Conservation (phyloP, 2,797 vertebrate species). For the Argentina silus region DNA sequence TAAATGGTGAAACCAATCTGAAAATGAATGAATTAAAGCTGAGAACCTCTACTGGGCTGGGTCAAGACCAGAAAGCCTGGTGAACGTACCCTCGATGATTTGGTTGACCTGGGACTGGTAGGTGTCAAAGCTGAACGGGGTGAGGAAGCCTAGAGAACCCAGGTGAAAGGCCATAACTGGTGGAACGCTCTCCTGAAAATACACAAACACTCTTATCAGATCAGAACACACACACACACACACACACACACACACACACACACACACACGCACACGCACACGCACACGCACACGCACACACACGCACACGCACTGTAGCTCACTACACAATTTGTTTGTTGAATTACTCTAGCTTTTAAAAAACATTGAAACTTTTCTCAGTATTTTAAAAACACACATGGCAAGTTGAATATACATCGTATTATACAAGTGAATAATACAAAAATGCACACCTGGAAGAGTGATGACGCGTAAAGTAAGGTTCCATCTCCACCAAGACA, state of each 20-base stretch:
- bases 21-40: neutral
- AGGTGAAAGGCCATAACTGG: constrained; percentile 96
- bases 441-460: constrained; percentile 84
- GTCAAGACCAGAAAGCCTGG: neutral
- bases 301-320: no score
- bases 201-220: neutral
- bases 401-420: neutral
- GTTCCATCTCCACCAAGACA: constrained; percentile 95
- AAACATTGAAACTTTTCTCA: neutral
- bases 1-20: no score
- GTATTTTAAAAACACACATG: neutral
- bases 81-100: constrained; percentile 88
- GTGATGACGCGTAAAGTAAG: constrained; percentile 91
- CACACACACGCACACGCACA: no score
- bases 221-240: neutral
- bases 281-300: no score
- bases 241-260: neutral
- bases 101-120: constrained; percentile 94
- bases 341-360: neutral
- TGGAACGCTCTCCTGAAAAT: constrained; percentile 88
- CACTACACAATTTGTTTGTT: neutral
- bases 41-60: neutral
- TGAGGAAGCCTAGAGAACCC: constrained; percentile 93
- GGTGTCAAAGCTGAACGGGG: constrained; percentile 92
- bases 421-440: neutral